These are phyloP conservation scores for Sebastes dallii DNA, from an alignment of 2,797 vertebrate species.

Conservation along the genomic window DNA sequence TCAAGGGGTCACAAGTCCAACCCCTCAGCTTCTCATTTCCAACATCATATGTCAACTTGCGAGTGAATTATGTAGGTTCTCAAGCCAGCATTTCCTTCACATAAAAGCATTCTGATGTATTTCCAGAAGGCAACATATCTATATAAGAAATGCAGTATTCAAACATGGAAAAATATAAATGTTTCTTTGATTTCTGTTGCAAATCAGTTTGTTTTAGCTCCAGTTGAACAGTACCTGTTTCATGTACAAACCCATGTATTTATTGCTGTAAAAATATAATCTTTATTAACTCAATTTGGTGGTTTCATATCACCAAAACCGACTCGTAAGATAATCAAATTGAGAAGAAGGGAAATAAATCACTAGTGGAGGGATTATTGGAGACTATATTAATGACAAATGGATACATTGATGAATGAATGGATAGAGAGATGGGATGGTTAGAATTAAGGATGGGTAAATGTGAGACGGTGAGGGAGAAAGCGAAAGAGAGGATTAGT, in stretches of 20 bases:
- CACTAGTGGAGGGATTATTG: neutral
- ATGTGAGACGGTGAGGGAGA: neutral
- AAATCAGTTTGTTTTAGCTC: slow-evolving; percentile 5
- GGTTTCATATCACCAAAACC: neutral
- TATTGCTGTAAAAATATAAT: neutral
- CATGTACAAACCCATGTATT: neutral
- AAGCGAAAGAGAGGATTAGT: slow-evolving; percentile 29
- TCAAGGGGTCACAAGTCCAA: slow-evolving; percentile 22
- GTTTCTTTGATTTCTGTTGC: neutral
- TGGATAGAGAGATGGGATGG: neutral
- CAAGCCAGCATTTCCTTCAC: slow-evolving; percentile 4
- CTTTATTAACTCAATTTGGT: neutral
- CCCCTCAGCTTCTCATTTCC: slow-evolving; percentile 1
- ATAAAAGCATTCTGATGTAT: slow-evolving; percentile 59
- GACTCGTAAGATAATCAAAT: neutral
- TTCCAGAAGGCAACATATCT: slow-evolving; percentile 20
- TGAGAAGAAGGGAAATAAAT: neutral
- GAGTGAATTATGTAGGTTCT: slow-evolving; percentile 47
- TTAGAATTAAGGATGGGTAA: slow-evolving; percentile 11
- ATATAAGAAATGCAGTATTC: slow-evolving; percentile 7
- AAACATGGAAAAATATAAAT: neutral
- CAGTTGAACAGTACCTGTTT: neutral
- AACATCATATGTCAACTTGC: slow-evolving; percentile 25
- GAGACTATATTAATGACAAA: neutral
- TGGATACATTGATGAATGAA: neutral